A percentile compares a stretch with the other conserved stretches of the same genome.
Conservation (phyloP, 2,113 vertebrate species). For the Polypterus senegalus region DNA sequence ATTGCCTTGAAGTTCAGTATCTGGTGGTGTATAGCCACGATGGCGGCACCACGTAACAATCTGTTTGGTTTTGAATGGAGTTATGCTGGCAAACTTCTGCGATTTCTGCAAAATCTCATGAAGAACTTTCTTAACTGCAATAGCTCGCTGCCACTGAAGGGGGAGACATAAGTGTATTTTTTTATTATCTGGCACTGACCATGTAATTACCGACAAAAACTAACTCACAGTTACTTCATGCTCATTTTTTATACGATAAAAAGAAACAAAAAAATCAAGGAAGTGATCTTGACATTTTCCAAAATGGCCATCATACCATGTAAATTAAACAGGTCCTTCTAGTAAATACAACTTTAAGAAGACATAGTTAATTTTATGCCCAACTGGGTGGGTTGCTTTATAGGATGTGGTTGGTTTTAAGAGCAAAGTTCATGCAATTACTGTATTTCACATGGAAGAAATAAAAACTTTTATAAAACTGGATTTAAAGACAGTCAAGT, state of each 20-base stretch:
- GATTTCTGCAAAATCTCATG: conserved; percentile 80
- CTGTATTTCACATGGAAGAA: too few relatives aligned
- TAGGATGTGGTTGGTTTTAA: too few relatives aligned
- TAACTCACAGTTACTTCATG: not conserved
- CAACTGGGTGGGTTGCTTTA: too few relatives aligned
- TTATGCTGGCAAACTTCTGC: conserved; percentile 67
- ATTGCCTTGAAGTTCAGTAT: conserved; percentile 58
- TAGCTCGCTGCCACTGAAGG: conserved; percentile 80
- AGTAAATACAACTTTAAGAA: too few relatives aligned
- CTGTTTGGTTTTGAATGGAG: conserved; percentile 76
- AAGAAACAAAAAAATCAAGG: conserved; percentile 5
- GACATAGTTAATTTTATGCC: too few relatives aligned
- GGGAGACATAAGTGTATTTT: not conserved
- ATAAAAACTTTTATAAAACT: too few relatives aligned
- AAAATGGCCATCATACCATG: too few relatives aligned
- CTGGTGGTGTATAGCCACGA: conserved; percentile 83
- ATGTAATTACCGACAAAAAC: not conserved
- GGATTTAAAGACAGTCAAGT: too few relatives aligned
- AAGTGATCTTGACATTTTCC: too few relatives aligned
- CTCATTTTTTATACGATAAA: too few relatives aligned
- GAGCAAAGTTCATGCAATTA: too few relatives aligned
- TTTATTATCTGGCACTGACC: not conserved
- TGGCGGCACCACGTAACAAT: conserved; percentile 89
- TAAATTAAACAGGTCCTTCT: too few relatives aligned
- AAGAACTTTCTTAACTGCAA: conserved; percentile 74